These are phyloP conservation scores for Belonocnema kinseyi DNA, from an alignment of 1,140 invertebrate genomes.

Conservation along the genomic window DNA sequence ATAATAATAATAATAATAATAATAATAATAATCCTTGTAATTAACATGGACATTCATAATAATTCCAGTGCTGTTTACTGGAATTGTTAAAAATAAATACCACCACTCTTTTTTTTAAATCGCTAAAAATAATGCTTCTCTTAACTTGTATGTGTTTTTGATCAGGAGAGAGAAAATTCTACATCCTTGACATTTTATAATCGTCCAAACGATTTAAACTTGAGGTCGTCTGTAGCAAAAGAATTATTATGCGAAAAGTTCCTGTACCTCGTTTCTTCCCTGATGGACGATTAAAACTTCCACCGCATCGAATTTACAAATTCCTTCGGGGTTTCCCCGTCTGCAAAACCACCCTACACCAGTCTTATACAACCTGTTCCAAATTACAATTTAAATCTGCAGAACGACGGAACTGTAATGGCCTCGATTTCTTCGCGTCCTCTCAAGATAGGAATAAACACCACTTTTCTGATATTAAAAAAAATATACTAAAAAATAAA, in stretches of 20 bases:
- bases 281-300: conserved; percentile 71
- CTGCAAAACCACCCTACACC: conserved; percentile 42
- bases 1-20: too few relatives aligned
- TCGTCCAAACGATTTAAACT: conserved; percentile 10
- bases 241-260: conserved; percentile 71
- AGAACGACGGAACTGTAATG: conserved; percentile 35
- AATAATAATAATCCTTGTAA: too few relatives aligned
- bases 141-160: background rate
- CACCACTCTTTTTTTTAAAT: background rate
- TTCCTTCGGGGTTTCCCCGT: conserved; percentile 56
- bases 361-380: conserved; percentile 12
- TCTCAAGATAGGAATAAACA: too few relatives aligned
- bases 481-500: background rate
- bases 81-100: too few relatives aligned
- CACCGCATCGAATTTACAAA: conserved; percentile 67
- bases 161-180: background rate
- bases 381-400: conserved; percentile 62
- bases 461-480: background rate
- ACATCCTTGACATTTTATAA: conserved; percentile 1
- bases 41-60: too few relatives aligned
- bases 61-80: too few relatives aligned
- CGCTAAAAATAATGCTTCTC: background rate
- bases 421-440: background rate
- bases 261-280: conserved; percentile 60
- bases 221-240: conserved; percentile 45